Base-by-base conservation (phyloP, 2,797 vertebrate species). In the Balearica regulorum region DNA sequence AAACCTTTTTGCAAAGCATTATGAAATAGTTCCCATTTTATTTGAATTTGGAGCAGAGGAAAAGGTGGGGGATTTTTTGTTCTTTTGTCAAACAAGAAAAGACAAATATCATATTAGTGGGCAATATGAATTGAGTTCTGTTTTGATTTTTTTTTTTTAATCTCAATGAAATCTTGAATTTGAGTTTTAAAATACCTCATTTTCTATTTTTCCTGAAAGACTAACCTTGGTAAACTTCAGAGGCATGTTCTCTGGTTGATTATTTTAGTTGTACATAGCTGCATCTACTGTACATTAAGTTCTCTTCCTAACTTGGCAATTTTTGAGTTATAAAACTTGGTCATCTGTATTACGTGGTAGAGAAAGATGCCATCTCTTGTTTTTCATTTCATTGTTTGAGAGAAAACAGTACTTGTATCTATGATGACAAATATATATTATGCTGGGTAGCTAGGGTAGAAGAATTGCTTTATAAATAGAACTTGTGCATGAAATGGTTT, bases 391-490 rank as follows among this genome's bases (percentile, higher is more conserved):
- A 89, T 70, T 26, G 18, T 89, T 91, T 97, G 95, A 96, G 86
- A 96, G 90, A 97, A 97, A 96, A 87, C 96, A 97, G 95, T 89
- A 51, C 84, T 96, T 94, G 86, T 96, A 93, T 94, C 89, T 92
- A 80, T 91, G 83, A 94, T 93, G 96, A 96, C 90, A 97, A 96
- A 83, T 95, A 70, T 76, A 70, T 88, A 86, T 93, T 84, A 41
- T 6, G 10, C 81, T 95, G 91, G 31, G 89, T 94, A 97, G 86
- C 91, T 91, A 96, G 76, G 80, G 82, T 44, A 91, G 93, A 92
- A 57, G 73, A 95, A 93, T 41, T 92, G 68, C 43, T 95, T 97
- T 97, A 97, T 97, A 97, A 97, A 97, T 87, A 97, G 85, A 96
- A 91, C 86, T 86, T 95, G 83, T 46, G 28, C 70, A 35, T 68